Conservation (phyloP, 1,140 invertebrate species). For the Leptonema lineaticorne region DNA sequence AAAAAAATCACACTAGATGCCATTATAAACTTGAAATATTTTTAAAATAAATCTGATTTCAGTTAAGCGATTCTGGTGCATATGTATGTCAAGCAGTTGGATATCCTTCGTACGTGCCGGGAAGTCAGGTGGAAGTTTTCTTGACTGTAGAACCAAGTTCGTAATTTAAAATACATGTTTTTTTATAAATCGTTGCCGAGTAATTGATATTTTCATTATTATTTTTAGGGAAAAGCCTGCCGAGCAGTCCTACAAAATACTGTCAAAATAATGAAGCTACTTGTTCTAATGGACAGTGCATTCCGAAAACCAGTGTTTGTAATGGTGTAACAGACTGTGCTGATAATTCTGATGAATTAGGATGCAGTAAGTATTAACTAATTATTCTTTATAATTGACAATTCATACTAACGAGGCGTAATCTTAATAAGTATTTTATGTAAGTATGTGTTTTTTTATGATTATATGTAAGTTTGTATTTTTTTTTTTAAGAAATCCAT, state of each 20-base stretch:
- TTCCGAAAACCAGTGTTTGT: conserved; percentile 78
- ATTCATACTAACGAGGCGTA: too few relatives aligned
- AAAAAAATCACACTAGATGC: background rate
- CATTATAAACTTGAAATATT: background rate
- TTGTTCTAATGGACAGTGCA: conserved; percentile 89
- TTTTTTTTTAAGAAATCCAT: conserved; percentile 53
- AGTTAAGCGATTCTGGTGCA: conserved; percentile 71
- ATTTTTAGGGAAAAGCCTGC: conserved; percentile 50
- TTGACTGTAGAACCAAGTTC: conserved; percentile 75
- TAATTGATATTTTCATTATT: conserved; percentile 11
- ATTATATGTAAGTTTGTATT: too few relatives aligned
- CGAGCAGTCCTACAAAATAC: conserved; percentile 56
- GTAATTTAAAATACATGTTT: conserved; percentile 45
- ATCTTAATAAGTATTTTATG: too few relatives aligned
- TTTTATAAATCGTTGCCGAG: background rate
- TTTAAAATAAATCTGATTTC: conserved; percentile 24
- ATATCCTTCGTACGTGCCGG: conserved; percentile 54
- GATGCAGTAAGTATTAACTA: conserved; percentile 81
- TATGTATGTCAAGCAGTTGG: conserved; percentile 82
- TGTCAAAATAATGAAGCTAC: conserved; percentile 83
- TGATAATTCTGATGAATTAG: conserved; percentile 86
- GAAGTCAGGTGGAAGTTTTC: conserved; percentile 62
- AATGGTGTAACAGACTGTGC: conserved; percentile 79
- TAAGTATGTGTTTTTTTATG: too few relatives aligned
- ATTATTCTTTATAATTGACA: too few relatives aligned